phyloP scores from a whole-genome alignment of 1,140 invertebrate genomes.

The Heliconius congener region DNA sequence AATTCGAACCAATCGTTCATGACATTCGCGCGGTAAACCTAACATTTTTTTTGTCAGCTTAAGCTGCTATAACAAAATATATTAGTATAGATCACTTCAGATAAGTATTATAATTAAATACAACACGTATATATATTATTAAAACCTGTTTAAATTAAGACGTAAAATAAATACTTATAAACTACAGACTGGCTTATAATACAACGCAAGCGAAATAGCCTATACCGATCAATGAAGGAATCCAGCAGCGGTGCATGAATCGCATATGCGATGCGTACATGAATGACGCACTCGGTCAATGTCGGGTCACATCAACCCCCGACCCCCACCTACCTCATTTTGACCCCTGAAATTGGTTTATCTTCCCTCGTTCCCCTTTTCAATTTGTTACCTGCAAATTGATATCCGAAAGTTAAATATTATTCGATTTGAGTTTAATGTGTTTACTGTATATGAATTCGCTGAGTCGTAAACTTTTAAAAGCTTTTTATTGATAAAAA shows the following conservation, averaged over 20 bases:
- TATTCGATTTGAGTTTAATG: not conserved
- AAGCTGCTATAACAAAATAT: no score
- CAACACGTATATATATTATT: no score
- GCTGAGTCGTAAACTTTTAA: no score
- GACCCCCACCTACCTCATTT: constrained; percentile 11
- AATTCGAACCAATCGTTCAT: no score
- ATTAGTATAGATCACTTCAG: not conserved
- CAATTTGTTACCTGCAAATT: constrained; percentile 31
- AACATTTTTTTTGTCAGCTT: no score
- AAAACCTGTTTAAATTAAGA: no score
- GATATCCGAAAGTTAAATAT: constrained; percentile 22
- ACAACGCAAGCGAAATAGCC: not conserved
- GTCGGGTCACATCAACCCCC: constrained; percentile 47
- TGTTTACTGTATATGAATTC: not conserved
- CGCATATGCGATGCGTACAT: constrained; percentile 42
- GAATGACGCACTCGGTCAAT: constrained; percentile 62
- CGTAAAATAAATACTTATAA: not conserved
- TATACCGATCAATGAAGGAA: constrained; percentile 34
- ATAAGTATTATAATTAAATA: no score
- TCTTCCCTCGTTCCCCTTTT: constrained; percentile 14
- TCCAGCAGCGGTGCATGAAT: constrained; percentile 31
- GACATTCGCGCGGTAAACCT: no score
- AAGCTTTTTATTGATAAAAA: no score
- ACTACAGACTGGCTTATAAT: not conserved
- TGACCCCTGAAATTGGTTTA: constrained; percentile 23